Evolutionary conservation across 2,797 vertebrate species (phyloP), one percentile per base, ranked within the genome.

Genomic region (Microctenopoma stevenorrisi): DNA sequence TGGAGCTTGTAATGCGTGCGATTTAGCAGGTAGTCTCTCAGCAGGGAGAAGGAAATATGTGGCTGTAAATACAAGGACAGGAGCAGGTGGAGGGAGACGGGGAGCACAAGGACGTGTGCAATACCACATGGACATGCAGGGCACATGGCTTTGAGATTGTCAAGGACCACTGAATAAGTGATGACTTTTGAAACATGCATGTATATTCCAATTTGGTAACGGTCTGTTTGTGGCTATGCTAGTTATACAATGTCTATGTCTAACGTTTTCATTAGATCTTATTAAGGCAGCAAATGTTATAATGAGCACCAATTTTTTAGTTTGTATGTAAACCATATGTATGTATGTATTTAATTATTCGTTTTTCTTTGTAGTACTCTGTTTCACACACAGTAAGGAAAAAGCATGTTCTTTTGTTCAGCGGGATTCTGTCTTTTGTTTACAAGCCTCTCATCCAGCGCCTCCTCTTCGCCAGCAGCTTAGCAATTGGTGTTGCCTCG

Each of bases 71-170:
- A 68, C 51, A 66, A 53, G 49, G 30, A 62, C 18, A 43, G 12
- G 61, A 82, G 64, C 84, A 86, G 82, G 84, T 83, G 80, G 82
- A 71, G 43, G 43, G 47, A 74, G 64, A 75, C 53, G 50, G 59
- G 62, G 80, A 76, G 64, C 71, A 68, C 25, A 43, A 46, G 40
- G 43, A 64, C 74, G 47, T 65, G 63, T 74, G 49, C 54, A 40
- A 54, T 42, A 78, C 63, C 81, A 79, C 63, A 79, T 82, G 81
- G 75, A 4, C 66, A 52, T 55, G 63, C 40, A 30, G 26, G 18
- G 64, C 44, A 64, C 18, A 52, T 1, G 5, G 65, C 55, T 72
- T 10, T 11, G 25, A 68, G 44, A 55, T 49, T 59, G 53, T 51
- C 28, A 13, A 51, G 33, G 52, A 42, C 42, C 61, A 28, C 18